Conservation (phyloP, 2,888 invertebrate species). For the Boloria euphrosyne region DNA sequence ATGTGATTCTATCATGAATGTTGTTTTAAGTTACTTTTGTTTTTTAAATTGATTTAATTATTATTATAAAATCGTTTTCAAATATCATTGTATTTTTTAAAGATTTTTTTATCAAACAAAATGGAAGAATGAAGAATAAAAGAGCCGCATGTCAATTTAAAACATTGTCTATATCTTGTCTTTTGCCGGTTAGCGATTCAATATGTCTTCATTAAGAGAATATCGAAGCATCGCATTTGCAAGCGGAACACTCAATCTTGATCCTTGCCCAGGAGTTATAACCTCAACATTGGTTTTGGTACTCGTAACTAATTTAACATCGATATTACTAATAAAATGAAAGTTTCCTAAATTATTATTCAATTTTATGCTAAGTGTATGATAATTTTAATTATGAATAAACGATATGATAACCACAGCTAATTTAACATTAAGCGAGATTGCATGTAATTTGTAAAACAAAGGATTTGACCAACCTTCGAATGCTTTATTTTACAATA, state of each 20-base stretch:
- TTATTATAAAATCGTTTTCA: background rate
- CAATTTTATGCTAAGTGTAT: background rate
- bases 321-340: slow-evolving; percentile 37
- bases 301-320: slow-evolving; percentile 44
- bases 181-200: slow-evolving; percentile 76
- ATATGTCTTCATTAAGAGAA: slow-evolving; percentile 82
- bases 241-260: slow-evolving; percentile 76
- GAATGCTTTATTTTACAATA: slow-evolving; percentile 21
- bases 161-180: slow-evolving; percentile 77
- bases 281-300: slow-evolving; percentile 56
- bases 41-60: background rate
- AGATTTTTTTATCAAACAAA: slow-evolving; percentile 31
- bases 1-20: background rate
- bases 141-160: slow-evolving; percentile 75
- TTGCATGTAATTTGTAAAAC: slow-evolving; percentile 33
- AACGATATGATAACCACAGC: background rate
- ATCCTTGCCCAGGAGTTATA: slow-evolving; percentile 71
- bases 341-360: background rate
- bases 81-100: slow-evolving; percentile 14
- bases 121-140: slow-evolving; percentile 47
- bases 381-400: background rate
- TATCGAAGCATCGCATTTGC: slow-evolving; percentile 75
- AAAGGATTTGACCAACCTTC: slow-evolving; percentile 30
- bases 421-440: slow-evolving; percentile 17
- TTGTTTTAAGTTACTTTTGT: background rate